phyloP scores from a whole-genome alignment of 2,888 invertebrate species.

The Carterocephalus palaemon region DNA sequence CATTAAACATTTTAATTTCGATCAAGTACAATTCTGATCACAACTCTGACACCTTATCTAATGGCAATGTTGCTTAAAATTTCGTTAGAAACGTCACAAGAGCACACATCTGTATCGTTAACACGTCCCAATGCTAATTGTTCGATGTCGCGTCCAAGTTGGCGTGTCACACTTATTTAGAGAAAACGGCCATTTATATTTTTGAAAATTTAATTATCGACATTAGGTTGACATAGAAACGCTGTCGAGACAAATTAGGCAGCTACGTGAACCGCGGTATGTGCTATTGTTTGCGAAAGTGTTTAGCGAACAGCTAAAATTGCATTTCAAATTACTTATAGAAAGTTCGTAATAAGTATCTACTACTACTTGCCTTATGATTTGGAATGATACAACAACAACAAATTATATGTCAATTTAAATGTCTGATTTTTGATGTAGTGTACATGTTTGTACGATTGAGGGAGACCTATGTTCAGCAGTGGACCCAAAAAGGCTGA shows the following conservation, averaged over 20 bases:
- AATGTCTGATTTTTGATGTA: too few relatives aligned
- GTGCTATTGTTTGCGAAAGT: slow-evolving; percentile 57
- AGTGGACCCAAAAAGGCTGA: too few relatives aligned
- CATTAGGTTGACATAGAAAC: slow-evolving; percentile 66
- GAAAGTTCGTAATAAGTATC: slow-evolving; percentile 57
- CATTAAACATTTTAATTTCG: not conserved
- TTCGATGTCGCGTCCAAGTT: slow-evolving; percentile 53
- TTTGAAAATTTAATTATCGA: slow-evolving; percentile 74
- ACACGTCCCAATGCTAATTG: slow-evolving; percentile 72
- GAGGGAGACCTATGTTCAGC: too few relatives aligned
- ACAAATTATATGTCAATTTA: too few relatives aligned
- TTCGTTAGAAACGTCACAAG: slow-evolving; percentile 50
- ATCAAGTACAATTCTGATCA: too few relatives aligned
- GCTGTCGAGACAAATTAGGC: slow-evolving; percentile 49
- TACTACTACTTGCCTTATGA: slow-evolving; percentile 24
- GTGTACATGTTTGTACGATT: too few relatives aligned
- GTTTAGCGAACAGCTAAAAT: slow-evolving; percentile 47
- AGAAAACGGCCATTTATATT: slow-evolving; percentile 51
- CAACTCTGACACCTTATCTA: too few relatives aligned
- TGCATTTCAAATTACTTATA: slow-evolving; percentile 55
- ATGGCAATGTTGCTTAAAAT: slow-evolving; percentile 33
- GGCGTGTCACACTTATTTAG: slow-evolving; percentile 73
- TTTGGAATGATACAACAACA: slow-evolving; percentile 28
- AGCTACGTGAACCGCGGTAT: slow-evolving; percentile 36
- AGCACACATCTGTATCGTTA: slow-evolving; percentile 67